Conservation (phyloP, 2,797 vertebrate genomes). For the Argentina silus region DNA sequence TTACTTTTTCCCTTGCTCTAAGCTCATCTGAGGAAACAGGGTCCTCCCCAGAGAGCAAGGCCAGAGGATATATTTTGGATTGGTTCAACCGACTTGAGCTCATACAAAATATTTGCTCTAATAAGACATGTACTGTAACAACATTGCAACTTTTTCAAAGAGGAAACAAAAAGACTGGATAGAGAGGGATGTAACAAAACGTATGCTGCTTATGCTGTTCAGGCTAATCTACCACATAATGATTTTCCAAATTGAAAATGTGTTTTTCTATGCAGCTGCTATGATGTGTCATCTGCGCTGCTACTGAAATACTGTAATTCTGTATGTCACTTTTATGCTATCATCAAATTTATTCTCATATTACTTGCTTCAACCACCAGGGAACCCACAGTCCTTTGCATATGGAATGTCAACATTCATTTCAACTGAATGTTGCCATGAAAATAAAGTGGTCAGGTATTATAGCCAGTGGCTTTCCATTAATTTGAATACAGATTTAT, state of each 20-base stretch:
- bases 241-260: slow-evolving; percentile 50
- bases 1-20: slow-evolving; percentile 83
- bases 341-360: slow-evolving; percentile 45
- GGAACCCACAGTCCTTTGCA: slow-evolving; percentile 33
- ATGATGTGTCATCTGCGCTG: slow-evolving; percentile 32
- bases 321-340: slow-evolving; percentile 57
- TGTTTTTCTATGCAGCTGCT: slow-evolving; percentile 43
- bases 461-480: slow-evolving; percentile 41
- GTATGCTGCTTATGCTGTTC: slow-evolving; percentile 23
- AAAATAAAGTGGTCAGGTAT: slow-evolving; percentile 55
- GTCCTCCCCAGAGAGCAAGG: slow-evolving; percentile 72
- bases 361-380: slow-evolving; percentile 52
- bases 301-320: slow-evolving; percentile 46
- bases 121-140: slow-evolving; percentile 58
- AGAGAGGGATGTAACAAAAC: slow-evolving; percentile 6
- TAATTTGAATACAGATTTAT: slow-evolving; percentile 34
- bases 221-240: slow-evolving; percentile 39
- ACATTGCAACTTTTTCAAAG: slow-evolving; percentile 68
- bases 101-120: slow-evolving; percentile 75
- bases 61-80: slow-evolving; percentile 77
- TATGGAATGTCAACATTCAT: slow-evolving; percentile 62
- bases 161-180: slow-evolving; percentile 12
- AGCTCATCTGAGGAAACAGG: slow-evolving; percentile 80
- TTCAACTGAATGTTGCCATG: slow-evolving; percentile 46
- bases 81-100: slow-evolving; percentile 72